Conservation (phyloP, 2,797 vertebrate species). For the Rhynchonycteris naso region DNA sequence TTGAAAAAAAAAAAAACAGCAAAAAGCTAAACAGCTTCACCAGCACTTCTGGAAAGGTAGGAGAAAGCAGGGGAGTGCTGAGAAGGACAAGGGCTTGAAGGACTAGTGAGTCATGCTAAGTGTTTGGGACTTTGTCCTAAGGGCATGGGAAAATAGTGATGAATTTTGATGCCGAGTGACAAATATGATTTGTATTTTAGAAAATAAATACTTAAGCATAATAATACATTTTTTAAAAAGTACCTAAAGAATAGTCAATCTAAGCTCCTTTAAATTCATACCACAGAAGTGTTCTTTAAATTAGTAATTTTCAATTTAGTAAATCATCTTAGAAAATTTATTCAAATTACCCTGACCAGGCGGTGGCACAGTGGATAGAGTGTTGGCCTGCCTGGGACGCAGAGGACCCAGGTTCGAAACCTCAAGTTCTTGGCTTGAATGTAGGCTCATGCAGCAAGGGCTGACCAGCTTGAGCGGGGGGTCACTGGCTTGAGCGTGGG, state of each 20-base stretch:
- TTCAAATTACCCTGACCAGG: neutral
- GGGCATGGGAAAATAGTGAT: neutral
- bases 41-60: neutral
- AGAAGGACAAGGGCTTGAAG: neutral
- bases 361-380: no score
- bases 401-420: no score
- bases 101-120: neutral
- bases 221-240: neutral
- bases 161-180: neutral
- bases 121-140: neutral
- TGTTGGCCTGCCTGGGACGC: no score
- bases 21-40: neutral
- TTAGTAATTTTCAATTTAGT: neutral
- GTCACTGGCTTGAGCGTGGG: no score
- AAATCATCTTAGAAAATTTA: constrained; percentile 20
- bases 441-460: no score
- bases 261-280: neutral
- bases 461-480: no score
- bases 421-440: no score
- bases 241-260: neutral
- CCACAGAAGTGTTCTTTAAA: constrained; percentile 6
- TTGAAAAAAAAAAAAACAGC: neutral
- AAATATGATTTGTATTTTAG: neutral
- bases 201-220: neutral
- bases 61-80: neutral